Evolutionary conservation across 2,888 invertebrate genomes (phyloP), one percentile per base, ranked within the genome.

Genomic region (Hymenopus coronatus): DNA sequence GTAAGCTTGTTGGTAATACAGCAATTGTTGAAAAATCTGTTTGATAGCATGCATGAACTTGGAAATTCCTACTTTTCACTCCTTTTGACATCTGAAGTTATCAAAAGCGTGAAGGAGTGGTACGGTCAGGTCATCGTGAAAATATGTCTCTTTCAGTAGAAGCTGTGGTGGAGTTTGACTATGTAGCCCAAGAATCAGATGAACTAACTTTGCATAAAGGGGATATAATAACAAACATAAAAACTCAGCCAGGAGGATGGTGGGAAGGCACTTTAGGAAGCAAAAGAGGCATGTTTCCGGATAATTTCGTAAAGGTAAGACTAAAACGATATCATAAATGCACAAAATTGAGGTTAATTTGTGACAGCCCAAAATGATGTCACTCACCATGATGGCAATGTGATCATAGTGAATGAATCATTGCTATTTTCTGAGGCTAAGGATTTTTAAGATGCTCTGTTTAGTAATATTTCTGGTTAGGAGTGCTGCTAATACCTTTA

Each of bases 231-330:
- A 96, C 96, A 91, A 96, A 97, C 92, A 97, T 98, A 88, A 95
- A 96, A 92, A 95, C 96, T 91, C 95, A 96, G 92, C 95, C 96
- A 46, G 97, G 97, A 89, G 98, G 98, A 90, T 98, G 98, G 98
- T 98, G 97, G 97, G 96, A 97, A 93, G 98, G 98, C n/a, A 96
- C 96, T 90, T 94, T 98, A 88, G 94, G 95, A 91, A 97, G 97
- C 90, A 96, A 96, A 92, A 95, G 95, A 90, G 98, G 98, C 92
- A 96, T 98, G 95, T 98, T 98, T 94, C 98, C 98, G 4, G 98
- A 98, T 93, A 98, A 98, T 93, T 98, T 98, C 94, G 98, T 98
- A 28, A 95, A 96, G 91, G 94, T 97, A 91, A 92, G 90, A 82
- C 6, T 14, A 20, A 70, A 20, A 20, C 3, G 1, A 25, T 70